Conservation (phyloP, 1,140 invertebrate species). For the Thalassaphorura encarpata region DNA sequence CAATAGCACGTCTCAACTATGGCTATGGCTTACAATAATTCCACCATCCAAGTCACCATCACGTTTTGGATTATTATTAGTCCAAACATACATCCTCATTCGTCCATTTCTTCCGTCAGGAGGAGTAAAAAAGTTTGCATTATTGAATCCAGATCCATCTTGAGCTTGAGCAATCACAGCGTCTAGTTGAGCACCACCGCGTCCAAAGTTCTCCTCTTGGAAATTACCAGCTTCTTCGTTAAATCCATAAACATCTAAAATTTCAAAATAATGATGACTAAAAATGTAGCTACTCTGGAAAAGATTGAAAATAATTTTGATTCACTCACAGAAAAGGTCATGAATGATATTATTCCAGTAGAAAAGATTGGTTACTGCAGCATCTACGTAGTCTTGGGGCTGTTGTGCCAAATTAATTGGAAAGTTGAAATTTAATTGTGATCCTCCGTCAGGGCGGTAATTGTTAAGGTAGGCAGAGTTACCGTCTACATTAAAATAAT, state of each 20-base stretch:
- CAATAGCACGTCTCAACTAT: background rate
- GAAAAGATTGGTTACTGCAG: background rate
- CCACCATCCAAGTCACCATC: constrained; percentile 9
- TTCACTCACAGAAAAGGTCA: constrained; percentile 3
- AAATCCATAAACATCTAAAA: constrained; percentile 1
- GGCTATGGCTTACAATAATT: background rate
- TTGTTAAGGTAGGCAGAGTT: background rate
- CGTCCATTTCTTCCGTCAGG: background rate
- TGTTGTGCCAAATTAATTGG: background rate
- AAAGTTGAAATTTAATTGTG: background rate
- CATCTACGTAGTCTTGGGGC: background rate
- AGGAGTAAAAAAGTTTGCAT: constrained; percentile 7
- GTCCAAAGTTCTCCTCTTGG: background rate
- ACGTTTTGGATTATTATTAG: background rate
- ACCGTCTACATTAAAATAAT: background rate
- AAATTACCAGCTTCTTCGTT: constrained; percentile 5
- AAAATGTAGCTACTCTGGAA: background rate
- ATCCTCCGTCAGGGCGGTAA: background rate
- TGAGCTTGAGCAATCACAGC: constrained; percentile 1
- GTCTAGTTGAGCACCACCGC: background rate
- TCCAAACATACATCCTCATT: constrained; percentile 11
- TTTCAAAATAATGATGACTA: background rate
- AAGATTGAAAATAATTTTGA: background rate
- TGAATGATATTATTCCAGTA: constrained; percentile 2
- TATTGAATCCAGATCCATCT: constrained; percentile 3